A percentile compares a stretch with the other conserved stretches of the same genome.
Evolutionary conservation across 2,797 vertebrate genomes (phyloP).

Genomic region (Nyctibius grandis): DNA sequence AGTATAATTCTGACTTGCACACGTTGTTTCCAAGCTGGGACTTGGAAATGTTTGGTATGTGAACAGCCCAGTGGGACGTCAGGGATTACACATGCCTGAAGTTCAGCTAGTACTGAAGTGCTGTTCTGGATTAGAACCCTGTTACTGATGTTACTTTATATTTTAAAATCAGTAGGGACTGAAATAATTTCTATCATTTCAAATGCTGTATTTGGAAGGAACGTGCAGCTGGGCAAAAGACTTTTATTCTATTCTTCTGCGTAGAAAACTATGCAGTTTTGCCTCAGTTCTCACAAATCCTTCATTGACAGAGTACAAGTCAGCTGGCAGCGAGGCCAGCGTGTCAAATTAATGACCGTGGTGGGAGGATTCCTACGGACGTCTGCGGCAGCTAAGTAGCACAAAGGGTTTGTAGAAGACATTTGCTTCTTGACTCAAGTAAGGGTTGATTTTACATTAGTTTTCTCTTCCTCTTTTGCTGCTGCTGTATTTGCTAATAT

Average conservation of each 20-base stretch:
- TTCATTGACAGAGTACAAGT: neutral
- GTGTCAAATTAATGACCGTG: neutral
- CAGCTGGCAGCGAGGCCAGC: neutral
- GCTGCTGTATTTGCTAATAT: neutral
- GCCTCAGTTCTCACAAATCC: slow-evolving; percentile 8
- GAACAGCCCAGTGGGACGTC: neutral
- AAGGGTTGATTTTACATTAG: neutral
- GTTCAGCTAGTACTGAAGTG: neutral
- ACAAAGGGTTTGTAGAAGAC: neutral
- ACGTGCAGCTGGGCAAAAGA: neutral
- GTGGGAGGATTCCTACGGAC: slow-evolving; percentile 41
- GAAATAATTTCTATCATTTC: neutral
- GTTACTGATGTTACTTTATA: neutral
- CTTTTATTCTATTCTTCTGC: neutral
- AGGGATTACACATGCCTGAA: neutral
- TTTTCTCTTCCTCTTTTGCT: neutral
- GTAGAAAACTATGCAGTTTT: neutral
- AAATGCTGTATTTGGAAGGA: neutral
- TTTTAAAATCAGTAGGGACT: neutral
- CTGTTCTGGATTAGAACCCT: neutral
- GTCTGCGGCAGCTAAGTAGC: neutral
- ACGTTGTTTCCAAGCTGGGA: neutral
- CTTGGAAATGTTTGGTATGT: neutral
- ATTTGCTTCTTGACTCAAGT: neutral
- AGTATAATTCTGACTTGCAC: neutral